A percentile compares a stretch with the other conserved stretches of the same genome.
Evolutionary conservation across 2,113 vertebrate genomes (phyloP).

Genomic region (Sapayoa aenigma): DNA sequence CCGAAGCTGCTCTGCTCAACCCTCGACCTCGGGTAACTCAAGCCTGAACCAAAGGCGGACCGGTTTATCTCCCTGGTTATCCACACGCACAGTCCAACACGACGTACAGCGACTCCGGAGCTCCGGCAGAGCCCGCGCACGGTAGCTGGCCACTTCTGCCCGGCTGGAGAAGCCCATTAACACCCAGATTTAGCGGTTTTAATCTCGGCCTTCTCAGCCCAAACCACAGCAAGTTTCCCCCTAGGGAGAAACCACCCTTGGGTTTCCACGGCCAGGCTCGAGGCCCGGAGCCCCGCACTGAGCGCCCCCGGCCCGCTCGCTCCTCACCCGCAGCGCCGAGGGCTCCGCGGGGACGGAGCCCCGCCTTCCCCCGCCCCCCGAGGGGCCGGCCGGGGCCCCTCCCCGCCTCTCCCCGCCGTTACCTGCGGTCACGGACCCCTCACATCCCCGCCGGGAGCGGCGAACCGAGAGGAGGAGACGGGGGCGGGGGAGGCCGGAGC

Average conservation of each 20-base stretch:
- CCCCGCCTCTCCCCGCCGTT: neutral
- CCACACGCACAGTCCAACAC: rapidly evolving
- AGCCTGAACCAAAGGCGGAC: rapidly evolving
- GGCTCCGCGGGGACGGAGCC: neutral
- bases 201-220: too few species aligned
- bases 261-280: rapidly evolving
- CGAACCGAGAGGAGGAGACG: neutral
- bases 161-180: rapidly evolving
- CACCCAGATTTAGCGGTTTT: rapidly evolving
- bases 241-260: rapidly evolving
- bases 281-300: neutral
- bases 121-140: neutral
- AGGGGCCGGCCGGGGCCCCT: neutral
- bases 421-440: neutral
- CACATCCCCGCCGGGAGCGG: neutral
- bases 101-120: neutral
- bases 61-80: neutral
- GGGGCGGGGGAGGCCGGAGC: neutral
- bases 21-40: neutral
- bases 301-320: neutral
- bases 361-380: neutral
- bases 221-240: neutral
- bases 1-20: neutral
- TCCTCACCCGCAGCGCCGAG: neutral
- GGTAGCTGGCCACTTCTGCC: rapidly evolving